Conservation (phyloP, 2,888 invertebrate genomes). For the Thyatira batis region DNA sequence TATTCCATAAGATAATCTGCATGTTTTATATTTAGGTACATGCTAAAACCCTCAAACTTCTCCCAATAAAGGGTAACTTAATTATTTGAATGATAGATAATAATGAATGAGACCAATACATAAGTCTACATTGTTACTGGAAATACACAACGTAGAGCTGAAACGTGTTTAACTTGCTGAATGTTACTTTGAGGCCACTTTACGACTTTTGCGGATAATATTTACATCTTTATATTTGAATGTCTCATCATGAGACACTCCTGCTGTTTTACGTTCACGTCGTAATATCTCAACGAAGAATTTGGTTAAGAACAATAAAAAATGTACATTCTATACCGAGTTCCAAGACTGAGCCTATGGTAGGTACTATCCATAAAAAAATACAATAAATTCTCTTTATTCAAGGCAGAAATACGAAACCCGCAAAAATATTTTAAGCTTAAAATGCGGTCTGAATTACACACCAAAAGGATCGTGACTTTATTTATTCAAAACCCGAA, state of each 20-base stretch:
- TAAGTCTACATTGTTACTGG: not conserved
- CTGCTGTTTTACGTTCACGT: constrained; percentile 9
- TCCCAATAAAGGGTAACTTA: too few relatives aligned
- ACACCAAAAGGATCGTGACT: not conserved
- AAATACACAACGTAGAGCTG: constrained; percentile 5
- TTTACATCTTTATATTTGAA: constrained; percentile 18
- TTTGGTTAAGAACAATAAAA: not conserved
- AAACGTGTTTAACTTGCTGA: constrained; percentile 2
- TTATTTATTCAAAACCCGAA: not conserved
- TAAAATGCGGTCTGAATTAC: not conserved
- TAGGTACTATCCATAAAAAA: not conserved
- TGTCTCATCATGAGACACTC: constrained; percentile 15
- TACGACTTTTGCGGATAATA: constrained; percentile 15
- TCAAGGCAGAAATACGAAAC: not conserved
- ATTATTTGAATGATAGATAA: not conserved
- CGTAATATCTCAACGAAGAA: not conserved
- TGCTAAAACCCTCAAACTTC: too few relatives aligned
- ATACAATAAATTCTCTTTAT: not conserved
- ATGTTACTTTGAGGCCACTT: constrained; percentile 7
- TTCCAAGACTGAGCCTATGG: not conserved
- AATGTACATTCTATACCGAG: not conserved
- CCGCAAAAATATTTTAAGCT: not conserved
- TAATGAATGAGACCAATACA: not conserved
- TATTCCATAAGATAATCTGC: too few relatives aligned
- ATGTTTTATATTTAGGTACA: too few relatives aligned